Evolutionary conservation across 2,113 vertebrate genomes (phyloP).

Genomic region (Columba livia): DNA sequence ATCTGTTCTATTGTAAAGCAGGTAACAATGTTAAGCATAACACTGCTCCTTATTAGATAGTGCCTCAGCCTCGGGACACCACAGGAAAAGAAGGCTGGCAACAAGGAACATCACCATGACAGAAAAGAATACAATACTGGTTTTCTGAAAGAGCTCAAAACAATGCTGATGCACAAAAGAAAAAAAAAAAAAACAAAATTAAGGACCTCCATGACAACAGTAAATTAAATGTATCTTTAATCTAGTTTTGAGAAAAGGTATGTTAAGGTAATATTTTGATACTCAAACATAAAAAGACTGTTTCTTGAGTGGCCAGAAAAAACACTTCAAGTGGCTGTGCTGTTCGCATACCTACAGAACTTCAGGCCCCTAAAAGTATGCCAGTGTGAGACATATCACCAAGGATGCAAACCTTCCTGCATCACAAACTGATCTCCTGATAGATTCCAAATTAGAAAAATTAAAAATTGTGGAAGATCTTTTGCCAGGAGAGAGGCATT

Average conservation of each 20-base stretch:
- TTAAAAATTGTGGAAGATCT: slow-evolving; percentile 58
- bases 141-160: slow-evolving; percentile 56
- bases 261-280: not conserved
- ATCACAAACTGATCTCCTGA: slow-evolving; percentile 42
- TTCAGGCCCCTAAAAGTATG: not conserved
- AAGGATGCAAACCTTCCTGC: slow-evolving; percentile 12
- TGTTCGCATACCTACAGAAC: not conserved
- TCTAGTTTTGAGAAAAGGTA: not conserved
- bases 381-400: not conserved
- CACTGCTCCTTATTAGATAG: not conserved
- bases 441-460: slow-evolving; percentile 52
- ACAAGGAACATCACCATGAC: not conserved
- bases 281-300: not conserved
- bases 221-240: not conserved
- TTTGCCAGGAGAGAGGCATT: slow-evolving; percentile 60
- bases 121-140: not conserved
- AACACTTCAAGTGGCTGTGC: not conserved
- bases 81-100: not conserved
- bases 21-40: not conserved
- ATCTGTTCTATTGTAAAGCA: not conserved
- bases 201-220: not conserved
- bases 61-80: not conserved
- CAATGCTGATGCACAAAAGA: slow-evolving; percentile 2
- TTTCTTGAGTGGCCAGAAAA: not conserved
- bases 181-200: not conserved